Percentiles rank a stretch among this genome's conserved stretches.
phyloP scores from a whole-genome alignment of 2,888 invertebrate species.

The Pyrgus malvae region DNA sequence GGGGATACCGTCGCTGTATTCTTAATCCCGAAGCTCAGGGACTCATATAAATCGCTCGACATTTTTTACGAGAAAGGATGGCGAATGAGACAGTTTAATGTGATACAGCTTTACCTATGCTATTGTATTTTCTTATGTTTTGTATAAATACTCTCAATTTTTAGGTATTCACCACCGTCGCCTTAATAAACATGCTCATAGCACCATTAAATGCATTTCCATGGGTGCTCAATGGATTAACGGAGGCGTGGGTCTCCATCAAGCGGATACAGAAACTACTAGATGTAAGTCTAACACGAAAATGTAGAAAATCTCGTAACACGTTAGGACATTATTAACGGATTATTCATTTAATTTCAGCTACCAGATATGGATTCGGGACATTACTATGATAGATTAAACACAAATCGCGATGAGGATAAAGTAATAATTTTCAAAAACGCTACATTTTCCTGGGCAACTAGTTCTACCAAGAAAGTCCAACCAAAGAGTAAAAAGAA shows the following conservation, averaged over 20 bases:
- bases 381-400: constrained; percentile 82
- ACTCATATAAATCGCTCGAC: too few species aligned
- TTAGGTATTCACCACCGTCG: constrained; percentile 94
- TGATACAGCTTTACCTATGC: too few species aligned
- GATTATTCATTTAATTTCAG: constrained; percentile 53
- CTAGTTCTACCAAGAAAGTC: constrained; percentile 55
- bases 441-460: constrained; percentile 83
- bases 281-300: constrained; percentile 78
- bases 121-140: not conserved
- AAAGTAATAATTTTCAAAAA: constrained; percentile 82
- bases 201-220: constrained; percentile 98
- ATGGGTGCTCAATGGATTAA: constrained; percentile 98
- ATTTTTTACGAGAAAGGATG: too few species aligned
- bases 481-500: constrained; percentile 60
- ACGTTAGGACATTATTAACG: not conserved
- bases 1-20: too few species aligned
- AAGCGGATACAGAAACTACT: constrained; percentile 92
- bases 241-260: constrained; percentile 97
- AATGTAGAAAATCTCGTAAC: not conserved
- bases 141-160: constrained; percentile 3
- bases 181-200: constrained; percentile 97
- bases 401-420: constrained; percentile 74
- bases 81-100: too few species aligned
- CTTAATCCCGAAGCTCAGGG: too few species aligned
- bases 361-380: constrained; percentile 84